Percentiles rank a stretch among this genome's conserved stretches.
Evolutionary conservation across 2,797 vertebrate species (phyloP).

Genomic region (Gymnoscopelus braueri): DNA sequence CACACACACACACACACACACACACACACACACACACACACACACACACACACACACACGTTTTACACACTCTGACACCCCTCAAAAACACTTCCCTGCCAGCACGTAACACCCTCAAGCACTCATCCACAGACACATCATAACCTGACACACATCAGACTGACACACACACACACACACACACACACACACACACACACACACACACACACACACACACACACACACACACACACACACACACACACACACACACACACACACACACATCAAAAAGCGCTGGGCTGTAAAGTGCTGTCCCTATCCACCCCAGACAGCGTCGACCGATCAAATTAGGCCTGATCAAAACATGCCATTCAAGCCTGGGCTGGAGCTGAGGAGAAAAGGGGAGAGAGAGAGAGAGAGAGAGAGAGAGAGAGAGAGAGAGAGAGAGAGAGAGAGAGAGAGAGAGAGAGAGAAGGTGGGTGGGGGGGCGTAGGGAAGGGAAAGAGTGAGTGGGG

Average conservation of each 20-base stretch:
- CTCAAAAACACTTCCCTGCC: constrained; percentile 77
- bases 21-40: not conserved
- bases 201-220: constrained; percentile 16
- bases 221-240: constrained; percentile 28
- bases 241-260: constrained; percentile 58
- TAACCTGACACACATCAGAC: constrained; percentile 79
- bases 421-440: constrained; percentile 2
- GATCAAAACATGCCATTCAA: constrained; percentile 86
- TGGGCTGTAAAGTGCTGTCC: constrained; percentile 78
- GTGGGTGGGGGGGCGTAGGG: not conserved
- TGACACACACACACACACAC: constrained; percentile 43
- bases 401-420: not conserved
- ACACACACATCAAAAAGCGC: constrained; percentile 74
- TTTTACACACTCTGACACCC: constrained; percentile 77
- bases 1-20: constrained; percentile 67
- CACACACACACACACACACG: constrained; percentile 36
- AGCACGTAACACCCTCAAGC: constrained; percentile 75
- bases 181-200: constrained; percentile 3
- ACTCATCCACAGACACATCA: constrained; percentile 76
- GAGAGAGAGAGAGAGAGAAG: not conserved
- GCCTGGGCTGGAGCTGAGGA: constrained; percentile 46
- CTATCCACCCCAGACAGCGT: constrained; percentile 74
- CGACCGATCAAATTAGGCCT: constrained; percentile 84
- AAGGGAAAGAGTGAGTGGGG: not conserved
- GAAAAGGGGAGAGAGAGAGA: not conserved